Base-by-base conservation (phyloP, 2,113 vertebrate species). In the Hemichromis elongatus region DNA sequence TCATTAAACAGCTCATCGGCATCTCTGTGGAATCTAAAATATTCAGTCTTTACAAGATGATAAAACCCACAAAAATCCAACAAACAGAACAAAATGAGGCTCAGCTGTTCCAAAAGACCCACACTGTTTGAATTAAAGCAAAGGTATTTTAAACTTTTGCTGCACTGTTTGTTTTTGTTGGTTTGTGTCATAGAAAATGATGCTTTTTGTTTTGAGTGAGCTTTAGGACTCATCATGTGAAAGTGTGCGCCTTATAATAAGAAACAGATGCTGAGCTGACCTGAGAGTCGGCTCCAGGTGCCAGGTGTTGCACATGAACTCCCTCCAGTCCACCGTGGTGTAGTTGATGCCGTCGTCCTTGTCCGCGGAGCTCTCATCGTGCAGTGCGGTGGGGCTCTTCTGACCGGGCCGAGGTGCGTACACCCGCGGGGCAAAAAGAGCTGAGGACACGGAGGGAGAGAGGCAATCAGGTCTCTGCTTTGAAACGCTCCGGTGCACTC, bases 261-360 rank as follows among this genome's bases (percentile, higher is more conserved):
- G 11, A 10, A 1, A 13, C 3, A 40, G n/a, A 47, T 33, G 73
- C 9, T 1, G 4, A 4, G 30, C 92, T 94, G 92, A 99, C 99
- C 99, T 96, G 80, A 99, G 97, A 0, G 99, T 99, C 7, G 99
- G 99, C 86, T 99, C 98, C 92, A 99, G 93, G 94, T 99, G 99
- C 99, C 99, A 99, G 3, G 99, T 99, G 96, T 99, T 99, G 92
- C 99, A 99, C 95, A 98, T 96, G 84, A 99, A 99, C 92, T 99
- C 99, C 92, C 99, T 97, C 98, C 98, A 99, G 94, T 99, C 99
- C 2, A 99, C 98, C 12, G 98, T 98, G 81, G 98, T 97, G 81
- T 99, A 99, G 86, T 97, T 96, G 88, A 97, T 96, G 91, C 95
- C 89, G 3, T 99, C 98, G 79, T 98, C 98, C 80, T 96, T 96